Base-by-base conservation (phyloP, 2,888 invertebrate genomes). In the Atrina japonica region DNA sequence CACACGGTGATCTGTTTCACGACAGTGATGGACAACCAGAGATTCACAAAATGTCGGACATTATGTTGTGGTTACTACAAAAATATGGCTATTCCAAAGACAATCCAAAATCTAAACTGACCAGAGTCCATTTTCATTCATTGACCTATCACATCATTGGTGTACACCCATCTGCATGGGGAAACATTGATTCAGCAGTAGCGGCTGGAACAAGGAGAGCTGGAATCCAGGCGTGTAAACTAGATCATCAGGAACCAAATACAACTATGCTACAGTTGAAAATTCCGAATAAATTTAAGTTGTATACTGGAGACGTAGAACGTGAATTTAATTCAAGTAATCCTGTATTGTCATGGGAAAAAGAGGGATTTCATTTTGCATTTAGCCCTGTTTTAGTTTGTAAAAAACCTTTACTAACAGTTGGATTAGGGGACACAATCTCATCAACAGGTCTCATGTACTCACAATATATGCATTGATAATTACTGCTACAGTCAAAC, bases 341-440 rank as follows among this genome's bases (percentile, higher is more conserved):
- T n/a, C 88, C 90, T 25, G 87, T 91, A n/a, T 82, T 88, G 2
- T 86, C 88, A 3, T 91, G 91, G 90, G 81, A 88, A 75, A 83
- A 87, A 21, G 86, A 87, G 55, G 90, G 89, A 25, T 81, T 88
- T 59, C 76, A 90, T 25, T 92, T 92, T 84, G 88, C 88, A 40
- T 91, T 91, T 74, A 91, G 91, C 61, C 92, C 92, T 2, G 91
- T 91, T 6, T 84, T 92, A 45, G 91, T 92, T 18, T 92, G 92
- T 80, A 89, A 88, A 71, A 77, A 89, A 30, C 91, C 92, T 1
- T 74, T 87, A 43, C 91, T 90, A 77, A 92, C 91, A 11, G 91
- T 92, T 11, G 92, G 92, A 45, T 76, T 92, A n/a, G 91, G 91
- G 21, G 92, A 92, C 80, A 89, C 91, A 21, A 91, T 92, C 55